phyloP scores from a whole-genome alignment of 2,113 vertebrate genomes.

The Xerus inauris region DNA sequence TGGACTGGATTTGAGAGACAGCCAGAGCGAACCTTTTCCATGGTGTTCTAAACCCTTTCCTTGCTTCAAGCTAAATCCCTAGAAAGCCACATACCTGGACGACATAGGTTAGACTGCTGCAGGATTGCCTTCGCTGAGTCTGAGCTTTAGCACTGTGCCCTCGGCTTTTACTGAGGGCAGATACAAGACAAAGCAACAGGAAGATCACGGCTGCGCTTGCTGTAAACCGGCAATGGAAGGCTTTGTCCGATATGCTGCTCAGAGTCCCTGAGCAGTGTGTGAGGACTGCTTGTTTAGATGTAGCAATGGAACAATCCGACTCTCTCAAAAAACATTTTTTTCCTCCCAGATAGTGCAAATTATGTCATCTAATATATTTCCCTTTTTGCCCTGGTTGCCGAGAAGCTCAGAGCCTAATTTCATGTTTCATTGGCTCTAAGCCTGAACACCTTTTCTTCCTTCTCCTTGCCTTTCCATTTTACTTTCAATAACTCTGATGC shows the following conservation, averaged over 20 bases:
- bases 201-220: neutral
- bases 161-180: slow-evolving; percentile 64
- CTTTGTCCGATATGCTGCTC: slow-evolving; percentile 1
- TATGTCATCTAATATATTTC: slow-evolving; percentile 9
- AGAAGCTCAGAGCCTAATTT: slow-evolving; percentile 58
- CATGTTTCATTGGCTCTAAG: neutral
- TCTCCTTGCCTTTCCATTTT: slow-evolving; percentile 42
- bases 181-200: slow-evolving; percentile 40
- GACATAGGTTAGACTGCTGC: neutral
- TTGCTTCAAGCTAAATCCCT: slow-evolving; percentile 32
- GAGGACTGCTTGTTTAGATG: slow-evolving; percentile 10
- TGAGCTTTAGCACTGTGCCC: slow-evolving; percentile 32
- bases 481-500: slow-evolving; percentile 44
- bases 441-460: neutral
- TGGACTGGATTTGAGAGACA: neutral
- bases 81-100: slow-evolving; percentile 27
- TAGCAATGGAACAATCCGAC: neutral
- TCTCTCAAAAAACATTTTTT: neutral
- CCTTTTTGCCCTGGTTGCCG: slow-evolving; percentile 63
- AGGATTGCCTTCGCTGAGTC: slow-evolving; percentile 36
- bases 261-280: neutral
- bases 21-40: neutral
- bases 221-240: slow-evolving; percentile 16
- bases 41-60: neutral
- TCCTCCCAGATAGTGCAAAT: neutral